Evolutionary conservation across 64 coral and sea anemone genomes (phyloP), one percentile per base, ranked within the genome.

Genomic region (Trachythela sp.): DNA sequence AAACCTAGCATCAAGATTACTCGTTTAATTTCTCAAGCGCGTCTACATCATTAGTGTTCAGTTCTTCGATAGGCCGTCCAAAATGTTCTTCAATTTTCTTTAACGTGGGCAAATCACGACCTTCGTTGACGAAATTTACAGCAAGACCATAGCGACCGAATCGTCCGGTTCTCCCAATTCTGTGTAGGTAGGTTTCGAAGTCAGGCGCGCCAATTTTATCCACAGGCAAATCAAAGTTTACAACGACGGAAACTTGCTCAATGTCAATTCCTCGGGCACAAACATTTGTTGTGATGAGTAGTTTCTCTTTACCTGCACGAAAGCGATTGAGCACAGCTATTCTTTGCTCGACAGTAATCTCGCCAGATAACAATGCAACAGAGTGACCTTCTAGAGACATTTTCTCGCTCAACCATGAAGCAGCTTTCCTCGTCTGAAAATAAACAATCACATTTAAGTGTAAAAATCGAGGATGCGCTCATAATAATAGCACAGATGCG

Each of bases 141-240:
- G 75, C 75, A 80, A 80, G 75, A 5, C 75, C 75, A 80, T 80
- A 80, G 75, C 75, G 75, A 36, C 75, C 75, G 38, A 80, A 80
- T 15, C 75, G 26, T 6, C 75, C 75, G 15, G 75, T 80, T 80
- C 75, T 9, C 13, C 75, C 75, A 37, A 80, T 80, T 35, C 75
- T 35, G 31, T 95, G 93, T 24, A 99, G 76, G 87, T 99, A 99
- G 11, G 96, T 99, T 48, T 89, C 93, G 68, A 87, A 99, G 76
- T 99, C 96, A 14, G 93, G 91, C 70, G 86, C 89, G 30, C 93
- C 93, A 22, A 40, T 92, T 41, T 70, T 13, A 39, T 99, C 96
- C 14, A 99, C 41, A 36, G 96, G 96, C 96, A 99, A 91, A 58
- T 99, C 96, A 33, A 91, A 99, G 77, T 99, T 99, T 24, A 99